Evolutionary conservation across 2,797 vertebrate genomes (phyloP).

Genomic region (Sylvilagus floridanus): DNA sequence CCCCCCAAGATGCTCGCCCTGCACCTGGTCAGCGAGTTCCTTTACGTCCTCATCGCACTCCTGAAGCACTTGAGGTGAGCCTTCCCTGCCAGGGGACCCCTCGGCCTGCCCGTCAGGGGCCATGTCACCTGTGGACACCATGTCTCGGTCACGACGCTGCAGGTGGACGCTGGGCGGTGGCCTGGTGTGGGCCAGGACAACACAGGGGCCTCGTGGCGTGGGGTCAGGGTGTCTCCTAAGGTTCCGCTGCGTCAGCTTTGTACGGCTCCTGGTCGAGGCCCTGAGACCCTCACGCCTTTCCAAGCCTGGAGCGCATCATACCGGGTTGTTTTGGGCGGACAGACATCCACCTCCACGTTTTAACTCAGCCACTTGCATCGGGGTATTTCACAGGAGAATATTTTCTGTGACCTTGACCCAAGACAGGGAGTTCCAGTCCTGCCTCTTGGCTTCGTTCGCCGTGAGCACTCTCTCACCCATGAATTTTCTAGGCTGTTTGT

Average conservation of each 20-base stretch:
- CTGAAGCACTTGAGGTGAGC: constrained; percentile 91
- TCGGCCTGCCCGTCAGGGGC: fast-evolving
- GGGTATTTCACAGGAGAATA: neutral
- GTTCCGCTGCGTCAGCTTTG: neutral
- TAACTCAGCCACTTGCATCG: neutral
- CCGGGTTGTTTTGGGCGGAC: neutral
- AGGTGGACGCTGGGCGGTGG: neutral
- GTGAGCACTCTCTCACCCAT: fast-evolving
- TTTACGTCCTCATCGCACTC: constrained; percentile 88
- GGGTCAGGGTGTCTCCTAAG: fast-evolving
- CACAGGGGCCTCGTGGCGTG: fast-evolving
- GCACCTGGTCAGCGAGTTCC: constrained; percentile 93
- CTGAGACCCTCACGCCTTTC: neutral
- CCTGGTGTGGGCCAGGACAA: neutral
- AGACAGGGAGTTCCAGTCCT: neutral
- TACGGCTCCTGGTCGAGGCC: neutral
- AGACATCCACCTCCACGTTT: too few relatives aligned
- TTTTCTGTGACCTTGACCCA: neutral
- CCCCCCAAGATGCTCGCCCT: constrained; percentile 92
- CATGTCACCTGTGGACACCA: neutral
- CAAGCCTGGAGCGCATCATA: fast-evolving
- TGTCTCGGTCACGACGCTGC: fast-evolving
- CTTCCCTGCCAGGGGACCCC: fast-evolving
- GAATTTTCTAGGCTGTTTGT: neutral
- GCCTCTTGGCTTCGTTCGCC: neutral